Evolutionary conservation across 2,797 vertebrate genomes (phyloP), one percentile per base, ranked within the genome.

Genomic region (Malacoraja senta): DNA sequence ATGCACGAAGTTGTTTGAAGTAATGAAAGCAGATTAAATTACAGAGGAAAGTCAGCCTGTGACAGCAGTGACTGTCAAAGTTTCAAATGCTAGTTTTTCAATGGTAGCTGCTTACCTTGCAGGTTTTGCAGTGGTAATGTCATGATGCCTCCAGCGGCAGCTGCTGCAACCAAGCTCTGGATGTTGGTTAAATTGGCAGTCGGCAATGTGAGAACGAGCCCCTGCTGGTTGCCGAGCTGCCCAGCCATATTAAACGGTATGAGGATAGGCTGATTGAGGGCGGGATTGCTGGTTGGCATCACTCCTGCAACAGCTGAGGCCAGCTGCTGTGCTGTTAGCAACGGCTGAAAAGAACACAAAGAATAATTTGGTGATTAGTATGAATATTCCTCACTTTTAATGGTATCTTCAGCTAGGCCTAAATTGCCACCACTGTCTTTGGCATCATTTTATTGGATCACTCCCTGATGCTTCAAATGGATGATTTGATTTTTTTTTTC

Each of bases 61-160:
- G 63, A 24, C 1, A 68, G n/a, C 32, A 53, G 4, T 53, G 44
- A 65, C n/a, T 68, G 19, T 21, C n/a, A 21, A 0, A 2, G 17
- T 4, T 21, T 32, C 84, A 68, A 8, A 24, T 35, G 84, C 63
- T 68, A 12, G 15, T 88, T 65, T 15, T 32, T 63, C 29, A 88
- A 17, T 32, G 15, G 3, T 65, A 0, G 0, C 26, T 3, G 32
- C 95, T 97, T 97, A 99, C 99, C 98, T 99, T 99, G 99, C 97
- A 99, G 96, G 97, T 99, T 99, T 97, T 99, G 99, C 96, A 99
- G 97, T 94, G 99, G 99, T 95, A 99, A 97, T 35, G 98, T 99
- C 98, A 99, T 99, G 94, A 99, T 98, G 96, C 99, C 98, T 96
- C 98, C 98, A 58, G 98, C 98, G 95, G 99, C 98, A 94, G 99